These are phyloP conservation scores for Chiloscyllium plagiosum DNA, from an alignment of 2,113 vertebrate species.

Conservation along the genomic window DNA sequence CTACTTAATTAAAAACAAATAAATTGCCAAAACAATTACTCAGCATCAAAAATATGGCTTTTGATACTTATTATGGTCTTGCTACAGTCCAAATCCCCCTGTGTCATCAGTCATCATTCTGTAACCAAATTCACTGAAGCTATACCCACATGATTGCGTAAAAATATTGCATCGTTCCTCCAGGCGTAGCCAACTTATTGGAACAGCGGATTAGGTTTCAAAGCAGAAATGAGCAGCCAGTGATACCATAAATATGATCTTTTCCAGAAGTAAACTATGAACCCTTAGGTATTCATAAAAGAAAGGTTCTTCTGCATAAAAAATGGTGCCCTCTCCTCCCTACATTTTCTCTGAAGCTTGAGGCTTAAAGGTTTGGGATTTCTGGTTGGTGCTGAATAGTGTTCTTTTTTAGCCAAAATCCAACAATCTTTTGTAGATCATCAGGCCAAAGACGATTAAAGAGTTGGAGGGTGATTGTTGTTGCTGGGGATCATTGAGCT, in stretches of 20 bases:
- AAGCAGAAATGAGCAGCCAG: neutral
- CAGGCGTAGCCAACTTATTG: neutral
- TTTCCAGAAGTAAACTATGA: neutral
- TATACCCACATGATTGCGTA: neutral
- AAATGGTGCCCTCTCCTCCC: neutral
- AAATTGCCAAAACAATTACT: neutral
- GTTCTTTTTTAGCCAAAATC: neutral
- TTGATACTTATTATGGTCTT: neutral
- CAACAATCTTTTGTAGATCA: neutral
- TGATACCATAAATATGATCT: neutral
- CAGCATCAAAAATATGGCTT: neutral
- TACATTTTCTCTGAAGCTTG: neutral
- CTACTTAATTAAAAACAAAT: neutral
- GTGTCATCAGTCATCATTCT: neutral
- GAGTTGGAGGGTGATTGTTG: neutral
- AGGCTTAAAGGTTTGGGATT: neutral
- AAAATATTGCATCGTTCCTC: neutral
- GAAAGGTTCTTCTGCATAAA: neutral
- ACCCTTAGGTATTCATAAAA: neutral
- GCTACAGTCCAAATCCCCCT: neutral
- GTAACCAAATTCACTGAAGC: neutral
- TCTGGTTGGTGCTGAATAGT: neutral
- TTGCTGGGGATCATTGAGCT: too few species aligned
- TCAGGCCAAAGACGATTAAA: neutral
- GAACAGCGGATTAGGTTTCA: neutral